Conservation (phyloP, 2,888 invertebrate genomes). For the Torymus aiolomorphi region DNA sequence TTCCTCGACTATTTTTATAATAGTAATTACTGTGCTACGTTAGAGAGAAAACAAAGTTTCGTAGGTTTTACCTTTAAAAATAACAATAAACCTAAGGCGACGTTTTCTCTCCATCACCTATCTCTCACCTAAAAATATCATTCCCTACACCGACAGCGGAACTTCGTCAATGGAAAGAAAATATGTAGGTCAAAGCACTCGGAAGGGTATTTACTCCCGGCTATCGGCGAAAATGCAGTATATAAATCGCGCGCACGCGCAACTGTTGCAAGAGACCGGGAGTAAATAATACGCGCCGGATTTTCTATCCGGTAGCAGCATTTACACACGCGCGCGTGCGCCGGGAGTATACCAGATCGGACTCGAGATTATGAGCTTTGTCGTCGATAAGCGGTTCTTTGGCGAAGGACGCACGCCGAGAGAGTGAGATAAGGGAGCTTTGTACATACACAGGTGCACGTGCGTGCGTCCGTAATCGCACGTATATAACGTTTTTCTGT, state of each 20-base stretch:
- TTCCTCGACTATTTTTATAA: constrained; percentile 24
- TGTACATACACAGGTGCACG: not conserved
- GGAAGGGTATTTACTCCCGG: not conserved
- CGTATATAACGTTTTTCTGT: no score
- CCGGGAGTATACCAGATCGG: no score
- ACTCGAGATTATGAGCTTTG: constrained; percentile 27
- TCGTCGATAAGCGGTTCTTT: constrained; percentile 15
- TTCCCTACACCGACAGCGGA: not conserved
- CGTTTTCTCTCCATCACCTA: not conserved
- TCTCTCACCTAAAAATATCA: not conserved
- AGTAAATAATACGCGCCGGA: not conserved
- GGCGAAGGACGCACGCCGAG: constrained; percentile 10
- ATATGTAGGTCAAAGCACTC: not conserved
- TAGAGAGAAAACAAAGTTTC: not conserved
- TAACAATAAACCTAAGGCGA: not conserved
- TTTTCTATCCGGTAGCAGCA: not conserved
- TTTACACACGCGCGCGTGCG: no score
- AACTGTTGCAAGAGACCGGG: no score
- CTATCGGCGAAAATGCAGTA: not conserved
- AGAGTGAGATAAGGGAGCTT: constrained; percentile 20
- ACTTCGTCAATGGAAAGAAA: not conserved
- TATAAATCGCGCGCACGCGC: not conserved
- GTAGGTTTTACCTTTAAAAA: not conserved
- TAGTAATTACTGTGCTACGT: not conserved
- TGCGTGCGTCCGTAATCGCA: no score